Base-by-base conservation (phyloP, 2,888 invertebrate species). In the Pristionchus maxplancki region DNA sequence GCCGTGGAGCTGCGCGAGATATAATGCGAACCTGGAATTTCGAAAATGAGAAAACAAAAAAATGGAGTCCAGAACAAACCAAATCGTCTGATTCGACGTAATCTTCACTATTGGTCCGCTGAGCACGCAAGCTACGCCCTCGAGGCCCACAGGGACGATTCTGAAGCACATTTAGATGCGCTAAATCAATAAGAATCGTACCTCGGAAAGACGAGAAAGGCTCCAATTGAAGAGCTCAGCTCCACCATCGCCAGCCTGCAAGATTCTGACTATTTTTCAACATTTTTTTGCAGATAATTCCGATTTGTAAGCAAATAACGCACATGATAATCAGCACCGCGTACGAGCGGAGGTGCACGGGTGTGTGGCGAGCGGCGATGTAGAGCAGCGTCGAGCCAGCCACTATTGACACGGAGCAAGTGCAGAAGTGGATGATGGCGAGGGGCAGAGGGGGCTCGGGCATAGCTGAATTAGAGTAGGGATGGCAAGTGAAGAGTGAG, bases 151-250 rank as follows among this genome's bases (percentile, higher is more conserved):
- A 6, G 78, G 78, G 1, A 78, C 78, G n/a, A 78, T 78, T 28
- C 78, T 78, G 28, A 28, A 0, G 44, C 5, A 15, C 40, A 17
- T 71, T 20, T n/a, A 3, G 9, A 40, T 6, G 40, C 40, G 4
- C 20, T 8, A n/a, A 24, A n/a, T 1, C 6, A 24, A 3, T 5
- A 20, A 71, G 67, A 71, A 71, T 34, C 11, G 6, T 15, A 74
- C 78, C 78, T 78, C 1, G 78, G 78, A 28, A 78, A 78, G 13
- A 78, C 44, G 40, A 78, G 78, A 44, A 78, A 28, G n/a, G 78
- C 78, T 0, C 78, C 48, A 15, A 78, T 44, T 0, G 78, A 78
- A 2, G 78, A 1, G 17, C 78, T 78, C 78, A 78, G 9, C 17
- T 78, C 78, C 13, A 78, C 17, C 48, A 78, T 28, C 4, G 78